A percentile compares a stretch with the other conserved stretches of the same genome.
These are phyloP conservation scores for Notolepis coatsorum DNA, from an alignment of 2,797 vertebrate genomes.

Conservation along the genomic window DNA sequence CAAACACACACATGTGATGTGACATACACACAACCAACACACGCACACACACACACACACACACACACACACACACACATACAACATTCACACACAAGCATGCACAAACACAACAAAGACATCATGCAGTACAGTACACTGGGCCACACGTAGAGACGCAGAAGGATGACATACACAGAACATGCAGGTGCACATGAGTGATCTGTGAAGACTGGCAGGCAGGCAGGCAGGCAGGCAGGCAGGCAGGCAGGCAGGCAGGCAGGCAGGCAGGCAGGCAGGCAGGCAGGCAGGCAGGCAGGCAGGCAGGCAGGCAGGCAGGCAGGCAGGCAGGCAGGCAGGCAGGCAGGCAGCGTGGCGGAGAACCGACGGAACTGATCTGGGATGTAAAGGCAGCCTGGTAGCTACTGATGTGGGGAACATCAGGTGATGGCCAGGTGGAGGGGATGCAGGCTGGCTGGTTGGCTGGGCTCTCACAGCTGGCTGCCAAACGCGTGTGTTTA, in stretches of 20 bases:
- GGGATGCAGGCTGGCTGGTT: slow-evolving; percentile 11
- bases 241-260: not conserved
- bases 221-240: slow-evolving; percentile 6
- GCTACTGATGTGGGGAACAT: slow-evolving; percentile 12
- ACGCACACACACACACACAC: slow-evolving; percentile 41
- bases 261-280: slow-evolving; percentile 2
- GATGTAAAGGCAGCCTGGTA: slow-evolving; percentile 26
- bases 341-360: too few species aligned
- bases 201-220: not conserved
- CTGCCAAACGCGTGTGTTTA: not conserved
- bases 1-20: slow-evolving; percentile 10
- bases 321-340: not conserved
- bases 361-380: too few species aligned
- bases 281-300: not conserved
- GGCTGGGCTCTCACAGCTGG: slow-evolving; percentile 27
- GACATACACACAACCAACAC: too few species aligned
- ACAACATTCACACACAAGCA: slow-evolving; percentile 9
- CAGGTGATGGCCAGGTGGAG: slow-evolving; percentile 32
- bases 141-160: not conserved
- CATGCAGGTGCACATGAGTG: not conserved
- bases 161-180: not conserved
- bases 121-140: slow-evolving; percentile 12
- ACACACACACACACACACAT: slow-evolving; percentile 8
- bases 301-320: slow-evolving; percentile 3
- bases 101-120: too few species aligned